phyloP scores from a whole-genome alignment of 2,797 vertebrate species.

The Protosalanx chinensis region DNA sequence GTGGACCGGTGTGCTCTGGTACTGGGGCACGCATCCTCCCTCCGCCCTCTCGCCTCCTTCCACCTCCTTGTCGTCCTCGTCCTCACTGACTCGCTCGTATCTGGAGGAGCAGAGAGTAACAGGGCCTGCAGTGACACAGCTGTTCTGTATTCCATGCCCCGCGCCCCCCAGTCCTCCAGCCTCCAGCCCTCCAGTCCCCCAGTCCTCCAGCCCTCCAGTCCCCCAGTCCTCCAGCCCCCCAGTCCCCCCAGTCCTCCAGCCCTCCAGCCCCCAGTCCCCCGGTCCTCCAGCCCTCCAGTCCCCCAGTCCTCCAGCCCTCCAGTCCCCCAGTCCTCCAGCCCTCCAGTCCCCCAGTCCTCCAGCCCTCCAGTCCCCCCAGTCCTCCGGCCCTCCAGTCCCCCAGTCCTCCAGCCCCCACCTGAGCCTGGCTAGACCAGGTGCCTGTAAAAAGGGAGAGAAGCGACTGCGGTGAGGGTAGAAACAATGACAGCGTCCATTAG shows the following conservation, averaged over 20 bases:
- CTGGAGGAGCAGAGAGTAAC: slow-evolving; percentile 38
- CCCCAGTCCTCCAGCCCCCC: no score
- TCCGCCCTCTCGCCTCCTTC: slow-evolving; percentile 67
- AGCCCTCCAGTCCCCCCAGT: slow-evolving; percentile 3
- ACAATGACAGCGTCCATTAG: slow-evolving; percentile 70
- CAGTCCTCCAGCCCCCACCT: slow-evolving; percentile 23
- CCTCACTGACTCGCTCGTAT: slow-evolving; percentile 59
- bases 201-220: no score
- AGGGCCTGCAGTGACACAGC: background rate
- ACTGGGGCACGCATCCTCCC: slow-evolving; percentile 82
- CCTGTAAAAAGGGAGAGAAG: no score
- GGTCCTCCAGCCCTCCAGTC: no score
- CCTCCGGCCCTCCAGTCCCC: background rate
- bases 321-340: slow-evolving; percentile 18
- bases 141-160: background rate
- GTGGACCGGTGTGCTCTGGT: slow-evolving; percentile 81
- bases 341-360: slow-evolving; percentile 3
- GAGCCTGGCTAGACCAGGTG: slow-evolving; percentile 33
- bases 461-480: slow-evolving; percentile 22
- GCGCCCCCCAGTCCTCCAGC: background rate
- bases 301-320: background rate
- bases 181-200: no score
- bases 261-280: no score
- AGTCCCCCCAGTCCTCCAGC: no score
- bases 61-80: slow-evolving; percentile 34